Percentiles rank a stretch among this genome's conserved stretches.
Evolutionary conservation across 2,888 invertebrate genomes (phyloP).

Genomic region (Periphyllus acericola): DNA sequence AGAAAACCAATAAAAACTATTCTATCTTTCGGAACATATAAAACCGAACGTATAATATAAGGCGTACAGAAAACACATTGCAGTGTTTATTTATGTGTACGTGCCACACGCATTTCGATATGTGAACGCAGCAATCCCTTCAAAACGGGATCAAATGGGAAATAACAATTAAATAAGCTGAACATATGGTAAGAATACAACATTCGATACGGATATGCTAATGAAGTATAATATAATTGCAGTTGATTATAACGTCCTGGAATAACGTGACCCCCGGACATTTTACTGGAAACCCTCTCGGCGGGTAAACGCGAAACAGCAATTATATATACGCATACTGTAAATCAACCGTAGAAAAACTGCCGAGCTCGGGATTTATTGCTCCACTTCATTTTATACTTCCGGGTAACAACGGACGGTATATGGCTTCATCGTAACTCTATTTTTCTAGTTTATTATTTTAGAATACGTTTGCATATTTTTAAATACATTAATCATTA

Average conservation of each 20-base stretch:
- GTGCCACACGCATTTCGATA: not conserved
- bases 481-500: not conserved
- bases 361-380: slow-evolving; percentile 36
- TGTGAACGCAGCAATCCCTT: not conserved
- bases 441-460: not conserved
- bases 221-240: not conserved
- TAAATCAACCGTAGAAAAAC: slow-evolving; percentile 7
- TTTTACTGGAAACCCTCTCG: slow-evolving; percentile 10
- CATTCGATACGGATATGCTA: slow-evolving; percentile 19
- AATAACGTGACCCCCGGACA: slow-evolving; percentile 17
- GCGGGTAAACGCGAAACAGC: not conserved
- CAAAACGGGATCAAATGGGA: not conserved
- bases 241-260: slow-evolving; percentile 5
- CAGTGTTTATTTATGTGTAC: not conserved
- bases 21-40: not conserved
- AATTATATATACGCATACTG: slow-evolving; percentile 21
- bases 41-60: not conserved
- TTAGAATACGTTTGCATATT: not conserved
- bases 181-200: not conserved
- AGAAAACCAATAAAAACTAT: not conserved
- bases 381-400: slow-evolving; percentile 6
- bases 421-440: not conserved
- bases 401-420: not conserved
- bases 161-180: not conserved
- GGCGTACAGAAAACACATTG: not conserved